Evolutionary conservation across 2,113 vertebrate species (phyloP).

Genomic region (Oncorhynchus tshawytscha): DNA sequence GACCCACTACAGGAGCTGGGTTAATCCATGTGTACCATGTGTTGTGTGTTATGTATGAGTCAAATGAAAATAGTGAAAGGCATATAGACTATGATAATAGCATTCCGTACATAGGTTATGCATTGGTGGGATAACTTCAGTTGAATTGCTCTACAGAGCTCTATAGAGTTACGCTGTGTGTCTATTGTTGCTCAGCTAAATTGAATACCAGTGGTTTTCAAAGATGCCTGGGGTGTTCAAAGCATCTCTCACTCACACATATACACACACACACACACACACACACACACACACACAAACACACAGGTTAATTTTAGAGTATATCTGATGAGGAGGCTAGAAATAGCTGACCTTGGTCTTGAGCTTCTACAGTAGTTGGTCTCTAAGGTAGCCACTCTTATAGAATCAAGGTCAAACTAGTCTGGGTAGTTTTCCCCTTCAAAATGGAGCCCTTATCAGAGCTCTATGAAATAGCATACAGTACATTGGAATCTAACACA

Average conservation of each 20-base stretch:
- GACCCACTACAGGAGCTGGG: background rate
- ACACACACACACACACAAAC: background rate
- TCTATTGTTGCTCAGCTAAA: too few species aligned
- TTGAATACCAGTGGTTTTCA: too few species aligned
- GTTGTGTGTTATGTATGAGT: too few species aligned
- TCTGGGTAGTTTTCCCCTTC: conserved; percentile 12
- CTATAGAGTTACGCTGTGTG: too few species aligned
- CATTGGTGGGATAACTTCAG: too few species aligned
- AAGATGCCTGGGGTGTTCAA: too few species aligned
- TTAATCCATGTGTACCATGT: too few species aligned
- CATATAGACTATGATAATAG: too few species aligned
- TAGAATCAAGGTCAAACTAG: conserved; percentile 42
- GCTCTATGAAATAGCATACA: background rate
- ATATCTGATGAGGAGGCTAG: conserved; percentile 10
- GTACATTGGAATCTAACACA: background rate
- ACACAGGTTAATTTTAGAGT: conserved; percentile 15
- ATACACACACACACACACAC: background rate
- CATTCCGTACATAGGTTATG: too few species aligned
- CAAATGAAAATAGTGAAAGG: too few species aligned
- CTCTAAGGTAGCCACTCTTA: conserved; percentile 36
- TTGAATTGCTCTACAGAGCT: too few species aligned
- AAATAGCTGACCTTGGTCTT: conserved; percentile 35
- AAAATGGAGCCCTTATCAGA: conserved; percentile 11
- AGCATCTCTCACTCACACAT: too few species aligned
- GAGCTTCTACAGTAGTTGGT: conserved; percentile 17